phyloP scores from a whole-genome alignment of 2,797 vertebrate genomes.

The Chromis chromis region DNA sequence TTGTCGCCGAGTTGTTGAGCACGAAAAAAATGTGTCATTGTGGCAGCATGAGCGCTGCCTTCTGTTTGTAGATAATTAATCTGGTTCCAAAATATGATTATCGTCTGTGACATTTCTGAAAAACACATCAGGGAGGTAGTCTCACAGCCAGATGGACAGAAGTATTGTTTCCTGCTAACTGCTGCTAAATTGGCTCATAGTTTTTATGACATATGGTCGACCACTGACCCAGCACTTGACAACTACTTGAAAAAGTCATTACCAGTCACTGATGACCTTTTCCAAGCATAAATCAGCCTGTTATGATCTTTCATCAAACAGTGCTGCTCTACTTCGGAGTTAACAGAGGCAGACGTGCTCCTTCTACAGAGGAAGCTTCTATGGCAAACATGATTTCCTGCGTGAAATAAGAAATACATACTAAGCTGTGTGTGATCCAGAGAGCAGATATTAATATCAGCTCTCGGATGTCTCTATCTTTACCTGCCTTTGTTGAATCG shows the following conservation, averaged over 20 bases:
- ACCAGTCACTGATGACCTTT: constrained; percentile 22
- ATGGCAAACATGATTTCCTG: not conserved
- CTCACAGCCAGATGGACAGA: constrained; percentile 51
- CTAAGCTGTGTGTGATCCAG: not conserved
- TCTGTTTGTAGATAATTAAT: constrained; percentile 55
- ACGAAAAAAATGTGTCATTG: constrained; percentile 24
- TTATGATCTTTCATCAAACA: constrained; percentile 26
- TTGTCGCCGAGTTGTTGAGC: constrained; percentile 17
- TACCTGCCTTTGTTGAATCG: constrained; percentile 10
- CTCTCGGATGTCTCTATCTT: not conserved
- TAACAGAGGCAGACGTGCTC: constrained; percentile 21
- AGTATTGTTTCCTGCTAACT: constrained; percentile 34
- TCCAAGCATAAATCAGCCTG: constrained; percentile 30
- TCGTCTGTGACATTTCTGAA: constrained; percentile 37
- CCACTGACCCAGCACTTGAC: constrained; percentile 38
- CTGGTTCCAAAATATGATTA: constrained; percentile 37
- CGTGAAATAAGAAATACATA: constrained; percentile 6
- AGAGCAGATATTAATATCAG: constrained; percentile 19
- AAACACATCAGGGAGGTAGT: constrained; percentile 30
- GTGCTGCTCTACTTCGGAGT: not conserved
- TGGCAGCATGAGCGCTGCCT: constrained; percentile 35
- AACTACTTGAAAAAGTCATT: constrained; percentile 27
- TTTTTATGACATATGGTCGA: constrained; percentile 39
- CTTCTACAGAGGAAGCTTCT: constrained; percentile 1
- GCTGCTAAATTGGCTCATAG: constrained; percentile 34